Evolutionary conservation across 35 echinoderm and acorn worm species (phyloP).

Genomic region (Patiria miniata): DNA sequence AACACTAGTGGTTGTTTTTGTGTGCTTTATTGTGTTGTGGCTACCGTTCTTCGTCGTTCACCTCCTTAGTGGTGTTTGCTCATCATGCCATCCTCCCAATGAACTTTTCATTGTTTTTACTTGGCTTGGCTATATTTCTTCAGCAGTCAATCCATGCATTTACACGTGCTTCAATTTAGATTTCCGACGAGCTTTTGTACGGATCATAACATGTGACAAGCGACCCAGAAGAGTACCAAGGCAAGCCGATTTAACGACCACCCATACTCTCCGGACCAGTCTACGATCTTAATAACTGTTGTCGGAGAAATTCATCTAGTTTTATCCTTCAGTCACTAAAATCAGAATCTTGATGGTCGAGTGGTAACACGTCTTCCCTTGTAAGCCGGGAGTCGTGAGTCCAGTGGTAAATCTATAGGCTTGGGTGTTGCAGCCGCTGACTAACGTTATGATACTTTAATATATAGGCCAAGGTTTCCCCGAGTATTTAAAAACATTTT

Average conservation of each 20-base stretch:
- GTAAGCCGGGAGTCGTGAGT: too few species aligned
- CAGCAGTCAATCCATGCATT: slow-evolving; percentile 94
- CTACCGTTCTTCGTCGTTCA: slow-evolving; percentile 97
- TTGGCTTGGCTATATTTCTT: slow-evolving; percentile 96
- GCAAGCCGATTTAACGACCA: slow-evolving; percentile 24
- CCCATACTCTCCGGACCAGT: slow-evolving; percentile 37
- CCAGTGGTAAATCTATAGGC: too few species aligned
- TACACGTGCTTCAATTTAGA: slow-evolving; percentile 97
- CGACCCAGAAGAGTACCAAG: slow-evolving; percentile 3
- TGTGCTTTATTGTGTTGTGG: slow-evolving; percentile 94
- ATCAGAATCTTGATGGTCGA: too few species aligned
- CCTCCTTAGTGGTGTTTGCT: slow-evolving; percentile 82
- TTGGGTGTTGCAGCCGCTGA: too few species aligned
- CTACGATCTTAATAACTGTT: slow-evolving; percentile 35
- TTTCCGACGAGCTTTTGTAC: slow-evolving; percentile 81
- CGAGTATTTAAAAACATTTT: too few species aligned
- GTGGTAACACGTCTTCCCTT: too few species aligned
- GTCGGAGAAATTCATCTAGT: too few species aligned
- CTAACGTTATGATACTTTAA: too few species aligned
- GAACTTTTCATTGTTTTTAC: slow-evolving; percentile 89
- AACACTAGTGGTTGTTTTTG: slow-evolving; percentile 94
- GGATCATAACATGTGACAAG: slow-evolving; percentile 77
- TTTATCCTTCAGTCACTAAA: too few species aligned
- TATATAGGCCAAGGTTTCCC: too few species aligned
- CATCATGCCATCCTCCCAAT: slow-evolving; percentile 69